Conservation (phyloP, 2,888 invertebrate genomes). For the Harpalus rufipes region DNA sequence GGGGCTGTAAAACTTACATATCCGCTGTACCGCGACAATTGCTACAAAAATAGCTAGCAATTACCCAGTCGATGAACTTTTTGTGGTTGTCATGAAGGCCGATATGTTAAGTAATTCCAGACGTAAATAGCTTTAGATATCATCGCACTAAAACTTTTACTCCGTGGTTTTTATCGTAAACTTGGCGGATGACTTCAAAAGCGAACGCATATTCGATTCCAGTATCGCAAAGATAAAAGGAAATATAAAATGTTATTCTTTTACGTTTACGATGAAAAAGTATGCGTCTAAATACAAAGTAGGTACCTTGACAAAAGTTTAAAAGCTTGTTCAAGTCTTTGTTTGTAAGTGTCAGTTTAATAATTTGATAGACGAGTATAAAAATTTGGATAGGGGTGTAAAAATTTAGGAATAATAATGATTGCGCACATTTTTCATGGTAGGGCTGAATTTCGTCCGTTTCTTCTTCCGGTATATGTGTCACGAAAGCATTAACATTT, state of each 20-base stretch:
- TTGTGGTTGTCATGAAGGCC: constrained; percentile 41
- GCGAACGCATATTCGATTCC: background rate
- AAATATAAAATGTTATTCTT: constrained; percentile 14
- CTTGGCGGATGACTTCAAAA: background rate
- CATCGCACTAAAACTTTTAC: constrained; percentile 26
- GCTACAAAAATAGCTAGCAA: constrained; percentile 53
- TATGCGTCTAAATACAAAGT: background rate
- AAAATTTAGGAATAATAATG: constrained; percentile 51
- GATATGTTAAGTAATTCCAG: constrained; percentile 47
- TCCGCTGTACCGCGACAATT: constrained; percentile 39
- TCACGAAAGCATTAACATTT: constrained; percentile 60
- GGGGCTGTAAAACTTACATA: constrained; percentile 47
- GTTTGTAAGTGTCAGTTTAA: constrained; percentile 25
- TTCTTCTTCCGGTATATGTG: constrained; percentile 50
- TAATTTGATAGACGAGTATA: constrained; percentile 39
- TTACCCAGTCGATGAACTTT: constrained; percentile 57
- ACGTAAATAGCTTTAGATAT: constrained; percentile 45
- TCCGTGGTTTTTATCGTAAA: constrained; percentile 29
- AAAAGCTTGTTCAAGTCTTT: background rate
- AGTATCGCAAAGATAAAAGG: background rate
- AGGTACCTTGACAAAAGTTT: background rate
- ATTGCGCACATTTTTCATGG: constrained; percentile 47
- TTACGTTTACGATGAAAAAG: background rate
- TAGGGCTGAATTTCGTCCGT: constrained; percentile 8
- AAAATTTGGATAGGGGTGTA: constrained; percentile 37